These are phyloP conservation scores for Tridacna gigas DNA, from an alignment of 2,888 invertebrate genomes.

Conservation along the genomic window DNA sequence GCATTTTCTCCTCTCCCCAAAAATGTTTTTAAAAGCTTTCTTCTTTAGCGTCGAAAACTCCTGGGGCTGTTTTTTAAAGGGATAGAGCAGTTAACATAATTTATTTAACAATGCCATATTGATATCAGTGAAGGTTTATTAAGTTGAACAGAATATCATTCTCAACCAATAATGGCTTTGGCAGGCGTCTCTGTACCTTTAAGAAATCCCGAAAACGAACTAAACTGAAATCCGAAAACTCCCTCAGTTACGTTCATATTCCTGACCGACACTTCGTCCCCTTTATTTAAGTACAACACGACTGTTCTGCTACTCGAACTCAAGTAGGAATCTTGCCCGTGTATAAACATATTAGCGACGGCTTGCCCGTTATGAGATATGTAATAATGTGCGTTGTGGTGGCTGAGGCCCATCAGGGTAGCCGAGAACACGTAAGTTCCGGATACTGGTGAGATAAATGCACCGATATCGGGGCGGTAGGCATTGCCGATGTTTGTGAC, in stretches of 20 bases:
- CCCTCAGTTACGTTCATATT: slow-evolving; percentile 19
- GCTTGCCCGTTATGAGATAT: slow-evolving; percentile 10
- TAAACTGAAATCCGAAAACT: slow-evolving; percentile 16
- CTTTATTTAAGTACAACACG: slow-evolving; percentile 1
- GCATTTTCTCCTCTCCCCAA: too few species aligned
- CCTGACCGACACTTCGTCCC: slow-evolving; percentile 15
- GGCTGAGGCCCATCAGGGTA: slow-evolving; percentile 9
- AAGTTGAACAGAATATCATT: background rate
- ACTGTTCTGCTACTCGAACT: slow-evolving; percentile 3
- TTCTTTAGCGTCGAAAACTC: too few species aligned
- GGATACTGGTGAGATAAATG: slow-evolving; percentile 14
- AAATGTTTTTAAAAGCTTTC: too few species aligned
- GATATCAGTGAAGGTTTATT: too few species aligned
- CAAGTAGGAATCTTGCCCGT: background rate
- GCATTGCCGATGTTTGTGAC: slow-evolving; percentile 17
- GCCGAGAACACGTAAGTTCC: slow-evolving; percentile 25
- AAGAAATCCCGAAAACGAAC: slow-evolving; percentile 15
- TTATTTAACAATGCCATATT: too few species aligned
- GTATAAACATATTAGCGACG: slow-evolving; percentile 12
- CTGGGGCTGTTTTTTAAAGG: too few species aligned
- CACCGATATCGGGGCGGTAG: slow-evolving; percentile 18
- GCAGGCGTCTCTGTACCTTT: background rate
- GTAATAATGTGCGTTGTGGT: slow-evolving; percentile 10
- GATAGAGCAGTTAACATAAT: too few species aligned
- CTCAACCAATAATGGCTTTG: background rate